Evolutionary conservation across 2,888 invertebrate species (phyloP), one percentile per base, ranked within the genome.

Genomic region (Eupithecia insigniata): DNA sequence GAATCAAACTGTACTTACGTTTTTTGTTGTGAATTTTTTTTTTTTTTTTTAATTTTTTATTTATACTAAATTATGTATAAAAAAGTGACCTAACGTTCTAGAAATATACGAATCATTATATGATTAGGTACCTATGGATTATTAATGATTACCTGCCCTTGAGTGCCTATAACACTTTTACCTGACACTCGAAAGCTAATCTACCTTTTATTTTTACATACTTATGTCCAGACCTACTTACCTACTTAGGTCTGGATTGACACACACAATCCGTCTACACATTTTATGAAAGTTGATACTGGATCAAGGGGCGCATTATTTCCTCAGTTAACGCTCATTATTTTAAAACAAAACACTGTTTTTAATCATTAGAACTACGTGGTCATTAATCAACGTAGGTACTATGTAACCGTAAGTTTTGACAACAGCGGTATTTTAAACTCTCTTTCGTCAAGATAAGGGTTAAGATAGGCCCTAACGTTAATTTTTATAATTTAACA

Each of bases 271-370:
- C 22, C 26, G 10, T 51, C 12, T 5, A 14, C 55, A 26, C 26
- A 22, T 84, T 86, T 84, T 84, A 84, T 84, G 83, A 83, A 22
- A 22, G 22, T 51, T 78, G 43, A 34, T 60, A 22, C 66, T 66
- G 36, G 62, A 72, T 67, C 72, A 36, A 36, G 51, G 16, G 61
- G 32, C 32, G 6, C 14, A 90, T 90, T 90, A 90, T 90, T 87
- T 87, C 87, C 86, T 85, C 87, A 86, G 84, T 89, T 87, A 89
- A 86, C 88, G 89, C 88, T 90, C 88, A 88, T 90, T 91, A 90
- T 88, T 87, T 84, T 79, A 84, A 85, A 88, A 89, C 88, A 90
- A 90, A 89, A 89, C 87, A 86, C 84, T 83, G 84, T 85, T 87
- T 87, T 87, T 87, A 82, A 83, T 85, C 86, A 85, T 87, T 84